Base-by-base conservation (phyloP, 2,797 vertebrate genomes). In the Gambusia yucatana region DNA sequence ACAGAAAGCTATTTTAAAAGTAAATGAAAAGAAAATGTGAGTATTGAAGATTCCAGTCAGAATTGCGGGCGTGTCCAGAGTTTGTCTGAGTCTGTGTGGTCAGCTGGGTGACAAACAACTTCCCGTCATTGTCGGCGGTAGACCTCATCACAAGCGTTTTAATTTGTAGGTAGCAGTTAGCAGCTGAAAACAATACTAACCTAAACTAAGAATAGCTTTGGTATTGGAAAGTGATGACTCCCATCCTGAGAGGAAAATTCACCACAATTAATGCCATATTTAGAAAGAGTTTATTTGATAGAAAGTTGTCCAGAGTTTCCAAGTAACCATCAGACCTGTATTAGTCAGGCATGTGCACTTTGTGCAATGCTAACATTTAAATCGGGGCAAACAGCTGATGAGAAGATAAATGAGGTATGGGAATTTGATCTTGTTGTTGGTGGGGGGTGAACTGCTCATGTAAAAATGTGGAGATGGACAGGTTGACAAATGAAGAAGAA, bases 401-500 rank as follows among this genome's bases (percentile, higher is more conserved):
- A 91, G 89, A 91, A 94, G 92, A 93, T 88, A 91, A 85, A 94
- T 87, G 87, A 90, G 89, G 77, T 91, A 88, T 88, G 90, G 89
- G 84, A 94, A 95, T 93, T 84, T 85, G 95, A 97, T 96, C 95
- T 93, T 87, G 96, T 95, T 96, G 94, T 92, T 88, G 79, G 89
- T 94, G 87, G 88, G 50, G 78, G 73, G 77, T 43, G 71, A 39
- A 79, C 79, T 88, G 89, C 82, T 87, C 91, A 89, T 95, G 95
- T 90, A 94, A 95, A 93, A 59, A 83, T 78, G 87, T 77, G 76
- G 80, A 91, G 91, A 94, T 92, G 90, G 92, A 94, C 94, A 89
- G 90, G 90, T 95, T 94, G 91, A 93, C 92, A 89, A 92, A 93
- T 70, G 81, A 82, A 84, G 87, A 71, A 81, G 75, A 57, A 28